These are phyloP conservation scores for Tribolium freemani DNA, from an alignment of 2,888 invertebrate species.

Conservation along the genomic window DNA sequence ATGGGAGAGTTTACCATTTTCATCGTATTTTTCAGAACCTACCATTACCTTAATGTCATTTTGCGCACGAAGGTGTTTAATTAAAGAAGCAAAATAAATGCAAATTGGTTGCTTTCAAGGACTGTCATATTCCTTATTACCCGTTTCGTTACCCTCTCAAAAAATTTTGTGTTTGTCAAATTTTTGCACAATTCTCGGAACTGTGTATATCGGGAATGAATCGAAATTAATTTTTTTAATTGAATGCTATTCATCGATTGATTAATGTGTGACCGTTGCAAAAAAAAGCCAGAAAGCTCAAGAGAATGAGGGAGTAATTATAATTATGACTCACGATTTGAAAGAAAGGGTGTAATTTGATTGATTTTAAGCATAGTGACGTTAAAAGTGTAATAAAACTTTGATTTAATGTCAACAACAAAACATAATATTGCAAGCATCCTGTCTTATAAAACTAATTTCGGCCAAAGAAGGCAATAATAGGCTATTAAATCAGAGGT, in stretches of 20 bases:
- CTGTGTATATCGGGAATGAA: not conserved
- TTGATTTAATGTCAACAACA: constrained; percentile 11
- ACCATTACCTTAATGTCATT: constrained; percentile 18
- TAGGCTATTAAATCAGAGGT: constrained; percentile 27
- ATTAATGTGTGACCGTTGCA: constrained; percentile 2
- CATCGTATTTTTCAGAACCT: constrained; percentile 9
- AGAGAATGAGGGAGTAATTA: constrained; percentile 18
- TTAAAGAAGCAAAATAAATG: constrained; percentile 26
- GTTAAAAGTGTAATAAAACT: constrained; percentile 11
- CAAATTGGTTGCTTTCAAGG: constrained; percentile 21
- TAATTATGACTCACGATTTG: constrained; percentile 1
- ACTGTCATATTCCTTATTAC: not conserved
- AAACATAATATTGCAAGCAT: constrained; percentile 34
- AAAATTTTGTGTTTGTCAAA: not conserved
- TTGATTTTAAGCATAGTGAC: not conserved
- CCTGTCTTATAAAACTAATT: constrained; percentile 37
- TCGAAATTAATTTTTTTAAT: constrained; percentile 29
- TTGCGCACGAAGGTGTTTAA: constrained; percentile 29
- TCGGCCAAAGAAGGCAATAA: constrained; percentile 35
- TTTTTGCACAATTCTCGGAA: not conserved
- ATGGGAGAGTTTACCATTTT: constrained; percentile 8
- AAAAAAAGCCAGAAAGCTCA: constrained; percentile 16
- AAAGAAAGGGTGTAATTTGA: not conserved
- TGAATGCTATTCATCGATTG: constrained; percentile 27
- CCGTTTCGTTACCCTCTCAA: not conserved